Percentiles rank a stretch among this genome's conserved stretches.
phyloP scores from a whole-genome alignment of 2,797 vertebrate genomes.

The Ciconia nigra region DNA sequence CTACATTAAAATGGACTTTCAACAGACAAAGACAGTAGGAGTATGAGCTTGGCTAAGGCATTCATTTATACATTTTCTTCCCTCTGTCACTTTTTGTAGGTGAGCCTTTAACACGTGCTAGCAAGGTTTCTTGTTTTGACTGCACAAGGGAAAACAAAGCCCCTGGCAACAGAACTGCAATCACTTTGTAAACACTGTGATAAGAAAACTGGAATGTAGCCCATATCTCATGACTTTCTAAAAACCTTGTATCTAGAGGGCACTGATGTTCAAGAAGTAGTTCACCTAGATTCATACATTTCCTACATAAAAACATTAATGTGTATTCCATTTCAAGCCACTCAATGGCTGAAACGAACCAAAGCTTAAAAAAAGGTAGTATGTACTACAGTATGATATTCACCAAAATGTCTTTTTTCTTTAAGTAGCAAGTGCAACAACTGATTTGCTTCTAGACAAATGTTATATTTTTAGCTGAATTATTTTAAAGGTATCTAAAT shows the following conservation, averaged over 20 bases:
- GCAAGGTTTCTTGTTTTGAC: not conserved
- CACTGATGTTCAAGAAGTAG: not conserved
- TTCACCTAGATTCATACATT: not conserved
- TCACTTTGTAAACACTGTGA: rapidly evolving
- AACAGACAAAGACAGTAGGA: not conserved
- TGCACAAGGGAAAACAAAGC: not conserved
- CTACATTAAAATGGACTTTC: not conserved
- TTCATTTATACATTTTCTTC: not conserved
- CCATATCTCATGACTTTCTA: not conserved
- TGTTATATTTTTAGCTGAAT: not conserved
- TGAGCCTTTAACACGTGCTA: not conserved
- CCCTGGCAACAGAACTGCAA: not conserved
- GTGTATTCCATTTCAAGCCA: not conserved
- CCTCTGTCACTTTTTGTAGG: not conserved
- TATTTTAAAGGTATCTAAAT: not conserved
- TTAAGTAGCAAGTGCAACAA: not conserved
- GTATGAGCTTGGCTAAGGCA: not conserved
- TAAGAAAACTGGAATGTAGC: not conserved
- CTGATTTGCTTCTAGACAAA: not conserved
- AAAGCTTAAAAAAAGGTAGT: not conserved
- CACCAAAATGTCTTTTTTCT: not conserved
- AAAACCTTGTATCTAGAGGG: not conserved
- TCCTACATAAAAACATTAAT: not conserved
- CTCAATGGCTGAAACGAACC: not conserved
- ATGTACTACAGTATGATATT: not conserved